phyloP scores from a whole-genome alignment of 1,140 invertebrate species.

The Diorhabda carinulata region DNA sequence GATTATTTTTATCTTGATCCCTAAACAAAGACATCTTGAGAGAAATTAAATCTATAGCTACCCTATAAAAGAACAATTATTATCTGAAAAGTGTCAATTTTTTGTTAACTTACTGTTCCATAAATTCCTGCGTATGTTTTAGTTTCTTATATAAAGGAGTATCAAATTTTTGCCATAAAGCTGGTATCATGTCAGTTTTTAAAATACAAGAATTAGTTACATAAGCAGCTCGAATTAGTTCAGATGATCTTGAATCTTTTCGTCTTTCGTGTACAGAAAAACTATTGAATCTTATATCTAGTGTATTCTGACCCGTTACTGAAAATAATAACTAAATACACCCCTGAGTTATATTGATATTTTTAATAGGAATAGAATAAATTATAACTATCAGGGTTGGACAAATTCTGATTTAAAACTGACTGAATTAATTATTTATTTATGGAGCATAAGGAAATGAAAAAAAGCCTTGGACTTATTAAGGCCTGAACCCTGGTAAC shows the following conservation, averaged over 20 bases:
- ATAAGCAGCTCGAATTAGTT: constrained; percentile 68
- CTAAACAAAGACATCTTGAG: constrained; percentile 55
- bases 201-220: constrained; percentile 67
- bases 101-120: constrained; percentile 64
- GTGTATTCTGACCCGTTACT: constrained; percentile 69
- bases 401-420: too few species aligned
- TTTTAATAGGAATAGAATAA: too few species aligned
- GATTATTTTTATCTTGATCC: constrained; percentile 35
- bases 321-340: constrained; percentile 37
- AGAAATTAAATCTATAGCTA: constrained; percentile 64
- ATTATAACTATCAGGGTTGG: too few species aligned
- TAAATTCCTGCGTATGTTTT: constrained; percentile 62
- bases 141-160: constrained; percentile 73
- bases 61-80: constrained; percentile 48
- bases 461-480: too few species aligned
- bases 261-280: constrained; percentile 59
- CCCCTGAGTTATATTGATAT: too few species aligned
- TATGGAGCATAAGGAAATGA: too few species aligned
- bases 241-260: constrained; percentile 59
- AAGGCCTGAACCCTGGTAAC: too few species aligned
- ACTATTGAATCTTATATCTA: constrained; percentile 63
- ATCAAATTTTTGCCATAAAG: constrained; percentile 67
- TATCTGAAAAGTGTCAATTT: not conserved
- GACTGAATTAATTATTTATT: too few species aligned
- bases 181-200: constrained; percentile 70